Conservation (phyloP, 2,797 vertebrate genomes). For the Channallabes apus region DNA sequence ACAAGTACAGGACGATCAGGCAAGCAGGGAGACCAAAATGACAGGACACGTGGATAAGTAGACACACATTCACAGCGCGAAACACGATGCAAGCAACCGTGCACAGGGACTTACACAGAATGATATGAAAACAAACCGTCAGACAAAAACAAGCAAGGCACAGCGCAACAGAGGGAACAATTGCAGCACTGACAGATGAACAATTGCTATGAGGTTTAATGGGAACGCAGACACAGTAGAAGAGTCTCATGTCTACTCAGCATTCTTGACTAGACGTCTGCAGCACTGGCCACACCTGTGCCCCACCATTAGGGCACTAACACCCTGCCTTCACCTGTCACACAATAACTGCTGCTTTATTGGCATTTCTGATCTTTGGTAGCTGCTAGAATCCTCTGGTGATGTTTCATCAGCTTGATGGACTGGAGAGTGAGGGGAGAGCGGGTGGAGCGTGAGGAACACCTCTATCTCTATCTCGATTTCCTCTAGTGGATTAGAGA, state of each 20-base stretch:
- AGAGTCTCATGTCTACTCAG: constrained; percentile 5
- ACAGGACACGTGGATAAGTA: constrained; percentile 45
- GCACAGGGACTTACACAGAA: background rate
- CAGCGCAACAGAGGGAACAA: constrained; percentile 29
- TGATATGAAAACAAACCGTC: constrained; percentile 32
- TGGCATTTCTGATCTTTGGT: constrained; percentile 31
- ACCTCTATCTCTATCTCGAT: constrained; percentile 60
- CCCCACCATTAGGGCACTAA: constrained; percentile 29
- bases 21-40: constrained; percentile 53
- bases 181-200: constrained; percentile 31
- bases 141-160: constrained; percentile 38
- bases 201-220: constrained; percentile 43
- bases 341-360: constrained; percentile 26
- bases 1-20: constrained; percentile 57
- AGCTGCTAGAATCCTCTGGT: constrained; percentile 24
- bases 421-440: constrained; percentile 19
- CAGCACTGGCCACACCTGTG: constrained; percentile 36
- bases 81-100: constrained; percentile 35
- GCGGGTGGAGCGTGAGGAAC: constrained; percentile 41
- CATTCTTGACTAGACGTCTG: constrained; percentile 35
- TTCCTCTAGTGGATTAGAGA: constrained; percentile 66
- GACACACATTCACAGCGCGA: constrained; percentile 33
- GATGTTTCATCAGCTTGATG: constrained; percentile 51
- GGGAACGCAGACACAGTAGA: background rate
- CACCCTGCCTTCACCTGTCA: constrained; percentile 11